Evolutionary conservation across 2,888 invertebrate species (phyloP), one percentile per base, ranked within the genome.

Genomic region (Antitype chi): DNA sequence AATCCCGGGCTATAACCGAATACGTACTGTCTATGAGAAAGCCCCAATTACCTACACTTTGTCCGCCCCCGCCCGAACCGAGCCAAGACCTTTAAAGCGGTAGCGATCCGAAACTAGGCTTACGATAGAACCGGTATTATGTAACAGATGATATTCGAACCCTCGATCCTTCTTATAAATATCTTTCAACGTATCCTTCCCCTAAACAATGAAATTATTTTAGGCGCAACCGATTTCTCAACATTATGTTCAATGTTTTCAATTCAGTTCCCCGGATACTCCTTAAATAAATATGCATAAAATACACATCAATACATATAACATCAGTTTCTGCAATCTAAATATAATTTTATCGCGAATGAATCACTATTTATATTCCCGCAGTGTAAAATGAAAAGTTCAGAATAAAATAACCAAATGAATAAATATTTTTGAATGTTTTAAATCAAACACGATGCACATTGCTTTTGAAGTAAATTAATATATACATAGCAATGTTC

Each of bases 291-390:
- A 88, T 88, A 78, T 81, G 81, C 82, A 86, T 84, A 85, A 88
- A 89, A 78, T 82, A 87, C 64, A 76, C 69, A 79, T 82, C 74
- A 78, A 83, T 82, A 83, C 70, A 20, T 82, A 87, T 85, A 86
- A 81, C 89, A 90, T 88, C 88, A 84, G 87, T 84, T 87, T 89
- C 87, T 82, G 87, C 90, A 89, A 87, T 90, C 91, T 90, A 91
- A 90, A 91, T 91, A 88, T 92, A 92, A 93, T 89, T 92, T 91
- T 87, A 91, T 90, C 82, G 88, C 82, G 87, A 88, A 87, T 90
- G 92, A 91, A 88, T 92, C 91, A 90, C 87, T 87, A 86, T 88
- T 87, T 81, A 82, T 81, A 88, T 90, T 89, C 90, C 88, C 87
- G 87, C 85, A 52, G 66, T 79, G 80, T 85, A 76, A 88, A 78